These are phyloP conservation scores for Melipona beecheii DNA, from an alignment of 2,888 invertebrate genomes.

Conservation along the genomic window DNA sequence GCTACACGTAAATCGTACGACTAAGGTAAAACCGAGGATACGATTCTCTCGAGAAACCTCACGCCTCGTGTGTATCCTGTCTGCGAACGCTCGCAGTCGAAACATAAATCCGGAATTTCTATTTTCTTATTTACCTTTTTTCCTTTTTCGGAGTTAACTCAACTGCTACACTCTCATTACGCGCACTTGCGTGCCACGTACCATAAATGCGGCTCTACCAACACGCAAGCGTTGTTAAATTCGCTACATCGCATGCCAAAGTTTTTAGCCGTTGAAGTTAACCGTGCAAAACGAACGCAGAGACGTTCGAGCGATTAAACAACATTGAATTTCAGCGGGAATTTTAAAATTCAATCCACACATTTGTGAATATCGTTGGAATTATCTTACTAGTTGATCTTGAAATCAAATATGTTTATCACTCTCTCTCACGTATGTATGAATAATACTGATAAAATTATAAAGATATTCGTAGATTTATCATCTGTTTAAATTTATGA, in stretches of 20 bases:
- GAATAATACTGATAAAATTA: no score
- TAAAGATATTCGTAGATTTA: no score
- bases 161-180: not conserved
- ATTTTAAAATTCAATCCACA: no score
- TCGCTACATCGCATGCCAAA: not conserved
- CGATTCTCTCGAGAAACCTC: not conserved
- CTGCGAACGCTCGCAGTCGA: not conserved
- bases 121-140: no score
- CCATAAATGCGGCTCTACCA: no score
- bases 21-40: conserved; percentile 5
- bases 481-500: no score
- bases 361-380: no score
- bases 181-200: not conserved
- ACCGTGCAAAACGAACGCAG: not conserved
- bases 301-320: not conserved
- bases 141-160: not conserved
- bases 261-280: not conserved
- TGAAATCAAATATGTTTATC: no score
- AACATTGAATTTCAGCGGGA: no score
- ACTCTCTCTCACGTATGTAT: no score
- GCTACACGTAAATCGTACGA: conserved; percentile 14
- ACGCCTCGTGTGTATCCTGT: not conserved
- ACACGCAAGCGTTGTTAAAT: not conserved
- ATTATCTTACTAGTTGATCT: no score
- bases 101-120: not conserved